Conservation (phyloP, 2,888 invertebrate species). For the Shargacucullia verbasci region DNA sequence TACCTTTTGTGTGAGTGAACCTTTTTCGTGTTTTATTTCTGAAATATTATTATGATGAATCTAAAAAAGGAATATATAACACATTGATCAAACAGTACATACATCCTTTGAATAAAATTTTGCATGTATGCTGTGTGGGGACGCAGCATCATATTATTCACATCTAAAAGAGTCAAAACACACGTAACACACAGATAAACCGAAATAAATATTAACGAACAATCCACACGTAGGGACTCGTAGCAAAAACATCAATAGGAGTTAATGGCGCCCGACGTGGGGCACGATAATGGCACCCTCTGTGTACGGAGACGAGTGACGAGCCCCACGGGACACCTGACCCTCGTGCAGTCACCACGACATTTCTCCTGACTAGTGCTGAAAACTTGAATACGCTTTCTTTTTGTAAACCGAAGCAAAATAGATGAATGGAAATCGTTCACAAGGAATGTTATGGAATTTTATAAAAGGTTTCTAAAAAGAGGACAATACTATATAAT, state of each 20-base stretch:
- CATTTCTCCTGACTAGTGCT: conserved; percentile 24
- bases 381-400: conserved; percentile 21
- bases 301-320: conserved; percentile 31
- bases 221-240: conserved; percentile 28
- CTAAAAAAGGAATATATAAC: too few species aligned
- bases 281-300: conserved; percentile 33
- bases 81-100: too few species aligned
- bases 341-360: conserved; percentile 26
- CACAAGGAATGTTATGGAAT: too few species aligned
- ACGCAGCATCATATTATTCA: not conserved
- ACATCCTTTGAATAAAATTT: too few species aligned
- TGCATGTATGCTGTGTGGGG: not conserved
- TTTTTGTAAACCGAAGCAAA: conserved; percentile 20
- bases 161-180: conserved; percentile 24
- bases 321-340: conserved; percentile 44
- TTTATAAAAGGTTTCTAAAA: too few species aligned
- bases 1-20: not conserved
- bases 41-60: too few species aligned
- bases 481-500: too few species aligned
- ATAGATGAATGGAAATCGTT: too few species aligned
- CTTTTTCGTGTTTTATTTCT: conserved; percentile 6
- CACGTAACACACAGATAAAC: conserved; percentile 27
- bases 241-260: conserved; percentile 37
- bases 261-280: conserved; percentile 58
- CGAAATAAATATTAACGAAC: conserved; percentile 31